Percentiles rank a stretch among this genome's conserved stretches.
These are phyloP conservation scores for Melanogrammus aeglefinus DNA, from an alignment of 2,797 vertebrate genomes.

Conservation along the genomic window DNA sequence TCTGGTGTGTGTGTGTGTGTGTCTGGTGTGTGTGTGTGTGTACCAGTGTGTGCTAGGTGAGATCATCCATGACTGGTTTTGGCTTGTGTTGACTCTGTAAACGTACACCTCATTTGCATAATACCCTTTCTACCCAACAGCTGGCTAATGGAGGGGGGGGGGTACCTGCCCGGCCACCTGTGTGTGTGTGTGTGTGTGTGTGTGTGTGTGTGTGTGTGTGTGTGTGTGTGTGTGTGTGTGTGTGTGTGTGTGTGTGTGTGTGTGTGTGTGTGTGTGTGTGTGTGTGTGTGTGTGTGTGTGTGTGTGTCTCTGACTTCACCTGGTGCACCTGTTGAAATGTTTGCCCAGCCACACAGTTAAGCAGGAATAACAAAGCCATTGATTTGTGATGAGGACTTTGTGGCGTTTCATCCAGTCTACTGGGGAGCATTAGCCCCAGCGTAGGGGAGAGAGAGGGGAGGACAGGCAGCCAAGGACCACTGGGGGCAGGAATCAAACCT, in stretches of 20 bases:
- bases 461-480: no score
- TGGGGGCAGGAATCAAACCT: no score
- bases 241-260: conserved; percentile 27
- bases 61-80: conserved; percentile 46
- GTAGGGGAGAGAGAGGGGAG: no score
- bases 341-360: conserved; percentile 29
- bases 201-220: conserved; percentile 31
- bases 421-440: not conserved
- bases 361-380: conserved; percentile 3
- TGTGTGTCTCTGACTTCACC: conserved; percentile 19
- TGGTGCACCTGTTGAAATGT: conserved; percentile 60
- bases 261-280: conserved; percentile 48
- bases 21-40: no score
- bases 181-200: conserved; percentile 35
- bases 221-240: not conserved
- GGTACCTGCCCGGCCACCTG: conserved; percentile 63
- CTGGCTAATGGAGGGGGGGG: conserved; percentile 60
- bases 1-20: not conserved
- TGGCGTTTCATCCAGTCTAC: not conserved
- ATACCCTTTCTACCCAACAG: conserved; percentile 61
- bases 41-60: not conserved
- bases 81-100: conserved; percentile 73
- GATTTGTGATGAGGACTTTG: conserved; percentile 35
- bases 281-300: conserved; percentile 41
- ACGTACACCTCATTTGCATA: conserved; percentile 73